Evolutionary conservation across 2,113 vertebrate species (phyloP), one percentile per base, ranked within the genome.

Genomic region (Callorhinus ursinus): DNA sequence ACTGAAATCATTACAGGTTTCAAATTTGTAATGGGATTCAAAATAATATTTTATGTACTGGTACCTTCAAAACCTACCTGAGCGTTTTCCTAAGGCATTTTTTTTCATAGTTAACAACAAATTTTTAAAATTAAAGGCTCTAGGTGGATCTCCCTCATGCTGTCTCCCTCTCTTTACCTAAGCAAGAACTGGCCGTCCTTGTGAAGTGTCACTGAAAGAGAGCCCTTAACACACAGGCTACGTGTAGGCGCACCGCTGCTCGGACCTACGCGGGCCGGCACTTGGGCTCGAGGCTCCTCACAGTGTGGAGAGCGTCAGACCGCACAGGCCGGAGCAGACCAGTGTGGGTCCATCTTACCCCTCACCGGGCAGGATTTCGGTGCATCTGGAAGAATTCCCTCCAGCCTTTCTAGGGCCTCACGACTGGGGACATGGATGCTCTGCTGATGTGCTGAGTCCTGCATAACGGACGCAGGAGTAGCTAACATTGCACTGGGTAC

Each of bases 281-380:
- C 7, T 46, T 46, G 46, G 46, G 46, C 15, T 18, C 16, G 36
- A 59, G 55, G 15, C 61, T 61, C 51, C 51, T 57, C 2, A 2
- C 26, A 1, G 31, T 3, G 5, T 4, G 0, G 21, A 26, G 15
- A 26, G 10, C 4, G 4, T 65, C 90, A 55, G 53, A 36, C n/a
- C 0, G 1, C 19, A 2, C 4, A 36, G 8, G 0, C 22, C 0
- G 4, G 49, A 12, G 49, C 71, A 26, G 74, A 3, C 69, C 42
- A 4, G 10, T 14, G 39, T 13, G 33, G 63, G 51, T 4, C 39
- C 49, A 2, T n/a, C 51, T 28, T 33, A 4, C 72, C 74, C 11
- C 63, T 51, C 3, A 0, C 57, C 9, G 0, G 18, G 11, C 1
- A 7, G 24, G 55, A 12, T 0, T 11, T 15, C 11, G 1, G 1